Evolutionary conservation across 2,797 vertebrate species (phyloP), one percentile per base, ranked within the genome.

Genomic region (Epinephelus coioides): DNA sequence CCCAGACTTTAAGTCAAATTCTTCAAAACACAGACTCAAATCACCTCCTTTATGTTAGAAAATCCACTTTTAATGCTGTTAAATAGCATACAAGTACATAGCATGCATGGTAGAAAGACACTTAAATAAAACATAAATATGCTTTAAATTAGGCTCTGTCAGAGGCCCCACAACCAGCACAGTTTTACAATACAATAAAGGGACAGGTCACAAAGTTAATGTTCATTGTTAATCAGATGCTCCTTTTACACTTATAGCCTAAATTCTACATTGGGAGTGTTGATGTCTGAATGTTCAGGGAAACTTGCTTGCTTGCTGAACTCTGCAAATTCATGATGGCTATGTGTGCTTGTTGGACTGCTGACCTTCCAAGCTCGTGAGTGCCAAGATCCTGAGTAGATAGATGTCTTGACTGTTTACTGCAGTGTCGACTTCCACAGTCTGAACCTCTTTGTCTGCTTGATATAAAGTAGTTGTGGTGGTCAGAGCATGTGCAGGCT

Each of bases 121-220:
- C 78, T 93, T 94, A 93, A 94, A 94, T 93, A 93, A 86, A 82
- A 89, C 84, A 91, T 91, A 93, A 93, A 94, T 92, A 94, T 71
- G 67, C 40, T 86, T 87, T 84, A 79, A 88, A 82, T 79, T 73
- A 82, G 78, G 71, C 68, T 85, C 21, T 53, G 46, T 79, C 72
- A 66, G 56, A 89, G 62, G 81, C 65, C 82, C 62, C 57, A 71
- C 62, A 74, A 73, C 67, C 65, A 81, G 56, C 60, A 82, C 55
- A 71, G 21, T 15, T 25, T 64, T 72, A 70, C 68, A 83, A 66
- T 55, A 83, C 47, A 85, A 85, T 40, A 54, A 77, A 65, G 6
- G 25, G 17, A 82, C 56, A 78, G n/a, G 56, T 81, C 43, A 77
- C 12, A 47, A 50, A 73, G 25, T 69, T 67, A 40, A 44, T 62